Base-by-base conservation (phyloP, 1,140 invertebrate species). In the Atta texana region DNA sequence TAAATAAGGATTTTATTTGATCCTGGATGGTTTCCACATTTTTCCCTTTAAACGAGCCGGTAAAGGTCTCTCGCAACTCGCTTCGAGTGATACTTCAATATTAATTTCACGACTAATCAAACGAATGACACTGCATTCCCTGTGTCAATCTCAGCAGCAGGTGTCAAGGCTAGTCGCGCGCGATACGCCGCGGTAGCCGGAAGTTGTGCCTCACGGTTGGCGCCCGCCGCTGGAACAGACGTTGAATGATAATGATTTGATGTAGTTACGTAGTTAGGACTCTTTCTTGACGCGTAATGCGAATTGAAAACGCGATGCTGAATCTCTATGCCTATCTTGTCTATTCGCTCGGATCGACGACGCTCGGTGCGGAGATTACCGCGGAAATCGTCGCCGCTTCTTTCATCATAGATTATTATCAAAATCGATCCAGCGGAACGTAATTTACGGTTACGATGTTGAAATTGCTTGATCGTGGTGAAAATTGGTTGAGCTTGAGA, bases 201-300 rank as follows among this genome's bases (percentile, higher is more conserved):
- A 85, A 85, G 82, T 75, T 21, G 66, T 53, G 66, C 51, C 51
- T 72, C 28, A 4, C 68, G 55, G 12, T 21, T 71, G 49, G 16
- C 31, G 31, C 16, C 31, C n/a, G 28, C 21, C 59, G 51, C 5
- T 57, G 82, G 57, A 72, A 72, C 59, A 31, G 53, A 61, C 18
- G 55, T 64, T 78, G 74, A 85, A 85, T 78, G 59, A 85, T 85
- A 85, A 85, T 85, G 74, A 85, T 78, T 85, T 16, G 59, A 75
- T 51, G 82, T 31, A 55, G 61, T 85, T 78, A 85, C 59, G 61
- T 85, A 85, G 61, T 68, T 66, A 44, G 61, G 14, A 78, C 78
- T 78, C 61, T 78, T 85, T 85, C 74, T 8, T 66, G 74, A 55
- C 74, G 74, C 12, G 59, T 66, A 66, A 85, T 55, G 61, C 59